phyloP scores from a whole-genome alignment of 2,113 vertebrate genomes.

The Apodemus sylvaticus region DNA sequence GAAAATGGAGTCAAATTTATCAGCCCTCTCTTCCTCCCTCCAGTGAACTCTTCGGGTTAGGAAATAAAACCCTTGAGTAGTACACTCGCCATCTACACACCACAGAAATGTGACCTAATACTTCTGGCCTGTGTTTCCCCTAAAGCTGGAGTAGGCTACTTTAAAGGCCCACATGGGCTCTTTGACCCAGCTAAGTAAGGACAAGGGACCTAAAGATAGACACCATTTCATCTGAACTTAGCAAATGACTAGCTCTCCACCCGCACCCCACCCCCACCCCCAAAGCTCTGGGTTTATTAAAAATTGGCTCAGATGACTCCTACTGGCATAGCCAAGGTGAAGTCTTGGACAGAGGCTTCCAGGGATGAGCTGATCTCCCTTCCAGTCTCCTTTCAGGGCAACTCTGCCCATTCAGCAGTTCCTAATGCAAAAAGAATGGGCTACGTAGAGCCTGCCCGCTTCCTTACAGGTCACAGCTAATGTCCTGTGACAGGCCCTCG shows the following conservation, averaged over 20 bases:
- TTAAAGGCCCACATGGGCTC: neutral
- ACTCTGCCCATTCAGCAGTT: conserved; percentile 58
- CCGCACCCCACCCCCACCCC: neutral
- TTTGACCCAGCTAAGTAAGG: neutral
- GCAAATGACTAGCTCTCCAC: neutral
- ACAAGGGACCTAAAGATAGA: neutral
- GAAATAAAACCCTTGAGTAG: neutral
- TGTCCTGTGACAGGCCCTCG: conserved; percentile 56
- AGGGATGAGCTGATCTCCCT: conserved; percentile 45
- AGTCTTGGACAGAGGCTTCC: conserved; percentile 36
- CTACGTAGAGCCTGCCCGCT: conserved; percentile 20
- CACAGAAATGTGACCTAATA: neutral
- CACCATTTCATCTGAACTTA: neutral
- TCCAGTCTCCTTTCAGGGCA: conserved; percentile 41
- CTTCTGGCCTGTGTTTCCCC: neutral
- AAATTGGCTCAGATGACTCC: neutral
- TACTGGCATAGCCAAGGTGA: neutral
- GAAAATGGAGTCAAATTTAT: conserved; percentile 40
- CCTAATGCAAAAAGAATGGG: conserved; percentile 56
- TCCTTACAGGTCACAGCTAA: conserved; percentile 66
- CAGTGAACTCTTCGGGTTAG: neutral
- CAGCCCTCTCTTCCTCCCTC: neutral
- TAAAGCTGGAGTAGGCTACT: neutral
- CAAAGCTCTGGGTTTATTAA: neutral
- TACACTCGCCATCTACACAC: neutral